Base-by-base conservation (phyloP, 92 coral and sea anemone genomes). In the Palythoa caribaeorum region DNA sequence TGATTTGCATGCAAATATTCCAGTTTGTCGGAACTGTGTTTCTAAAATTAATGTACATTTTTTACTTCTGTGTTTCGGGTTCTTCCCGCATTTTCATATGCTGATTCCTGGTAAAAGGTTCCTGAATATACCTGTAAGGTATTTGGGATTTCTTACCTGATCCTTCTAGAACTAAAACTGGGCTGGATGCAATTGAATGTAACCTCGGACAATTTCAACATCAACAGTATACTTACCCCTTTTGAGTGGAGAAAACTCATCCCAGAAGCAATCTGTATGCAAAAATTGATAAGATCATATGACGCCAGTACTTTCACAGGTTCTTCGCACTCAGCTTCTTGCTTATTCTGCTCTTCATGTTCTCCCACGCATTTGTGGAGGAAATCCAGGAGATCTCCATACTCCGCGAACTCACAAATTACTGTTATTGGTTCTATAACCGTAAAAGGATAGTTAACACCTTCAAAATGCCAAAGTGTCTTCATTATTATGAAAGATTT, bases 311-410 rank as follows among this genome's bases (percentile, higher is more conserved):
- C 47, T 40, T 40, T 40, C 47, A 40, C 47, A 40, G 47, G 47
- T 40, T 40, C 47, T 40, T 40, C 47, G 6, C 47, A 40, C 47
- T 40, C 3, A 54, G 60, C 9, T 54, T 65, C 71, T 65, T 15
- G 15, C 71, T 65, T 20, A 54, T 12, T 54, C 35, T 71, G 35
- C 40, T 71, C 16, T 35, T 71, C 78, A 19, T 74, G 78, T 76
- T 51, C 80, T 14, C 80, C 80, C 11, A 52, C n/a, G 80, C 80
- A 76, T 35, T 52, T 76, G 3, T 40, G 44, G 11, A 74, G 54
- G 54, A 74, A 74, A 9, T 47, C 78, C 78, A 74, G 15, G 28
- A 74, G 78, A 10, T 71, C 75, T 6, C 75, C 75, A 37, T 37
- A 6, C 47, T 28, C 75, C 44, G 75, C 75, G 17, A 71, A 71